Conservation (phyloP, 2,888 invertebrate species). For the Phasia obesa region DNA sequence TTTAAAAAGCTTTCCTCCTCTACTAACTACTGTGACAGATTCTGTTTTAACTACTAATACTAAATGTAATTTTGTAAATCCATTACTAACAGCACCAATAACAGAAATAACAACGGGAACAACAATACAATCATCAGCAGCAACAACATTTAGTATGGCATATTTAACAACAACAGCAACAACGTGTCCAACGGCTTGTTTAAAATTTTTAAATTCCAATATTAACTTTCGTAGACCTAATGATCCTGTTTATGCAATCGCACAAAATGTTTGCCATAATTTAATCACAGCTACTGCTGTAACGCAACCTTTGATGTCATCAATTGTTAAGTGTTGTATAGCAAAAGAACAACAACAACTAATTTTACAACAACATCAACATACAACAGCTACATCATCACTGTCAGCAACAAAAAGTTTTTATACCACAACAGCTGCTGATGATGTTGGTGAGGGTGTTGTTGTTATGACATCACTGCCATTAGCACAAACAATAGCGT, state of each 20-base stretch:
- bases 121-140: conserved; percentile 20
- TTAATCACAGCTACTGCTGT: conserved; percentile 78
- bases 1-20: conserved; percentile 49
- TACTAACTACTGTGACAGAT: conserved; percentile 49
- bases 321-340: conserved; percentile 73
- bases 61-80: conserved; percentile 61
- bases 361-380: conserved; percentile 63
- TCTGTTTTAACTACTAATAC: conserved; percentile 64
- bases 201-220: conserved; percentile 70
- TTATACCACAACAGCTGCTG: conserved; percentile 25
- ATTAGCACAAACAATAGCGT: neutral
- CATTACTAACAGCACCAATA: conserved; percentile 58
- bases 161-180: conserved; percentile 49
- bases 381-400: conserved; percentile 35
- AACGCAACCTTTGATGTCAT: conserved; percentile 77
- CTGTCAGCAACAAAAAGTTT: conserved; percentile 37
- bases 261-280: conserved; percentile 79
- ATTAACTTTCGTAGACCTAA: conserved; percentile 72
- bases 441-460: conserved; percentile 2
- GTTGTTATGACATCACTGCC: conserved; percentile 9
- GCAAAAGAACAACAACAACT: conserved; percentile 53
- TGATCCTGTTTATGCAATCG: conserved; percentile 81
- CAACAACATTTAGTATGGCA: conserved; percentile 31
- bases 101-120: neutral
- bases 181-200: conserved; percentile 52